These are phyloP conservation scores for Plutomurus gul DNA, from an alignment of 1,140 invertebrate species.

Conservation along the genomic window DNA sequence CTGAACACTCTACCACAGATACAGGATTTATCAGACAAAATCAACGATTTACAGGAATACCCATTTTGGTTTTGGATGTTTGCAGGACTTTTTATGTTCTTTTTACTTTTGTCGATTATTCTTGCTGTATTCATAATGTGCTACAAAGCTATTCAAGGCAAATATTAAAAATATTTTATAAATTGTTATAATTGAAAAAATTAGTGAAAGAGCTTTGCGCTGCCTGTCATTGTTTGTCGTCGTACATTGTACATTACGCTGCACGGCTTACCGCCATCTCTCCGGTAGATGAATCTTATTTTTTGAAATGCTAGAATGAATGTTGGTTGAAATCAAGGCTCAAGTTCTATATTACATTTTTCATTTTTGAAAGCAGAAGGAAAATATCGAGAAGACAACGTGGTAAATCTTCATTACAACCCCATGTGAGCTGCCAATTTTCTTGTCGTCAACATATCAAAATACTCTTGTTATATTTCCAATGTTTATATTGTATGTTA, in stretches of 20 bases:
- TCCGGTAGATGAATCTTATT: background rate
- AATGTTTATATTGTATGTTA: no score
- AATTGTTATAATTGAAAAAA: background rate
- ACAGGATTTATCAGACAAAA: background rate
- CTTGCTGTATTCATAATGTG: constrained; percentile 32
- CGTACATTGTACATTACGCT: background rate
- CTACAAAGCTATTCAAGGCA: constrained; percentile 10
- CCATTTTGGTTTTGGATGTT: constrained; percentile 42
- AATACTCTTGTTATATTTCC: no score
- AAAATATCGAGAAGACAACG: constrained; percentile 5
- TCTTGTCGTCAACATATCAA: background rate
- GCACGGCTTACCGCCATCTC: background rate
- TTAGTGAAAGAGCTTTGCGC: background rate
- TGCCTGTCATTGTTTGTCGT: background rate
- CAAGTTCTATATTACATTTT: background rate
- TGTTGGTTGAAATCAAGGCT: background rate
- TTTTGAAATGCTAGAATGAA: background rate
- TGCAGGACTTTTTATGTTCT: constrained; percentile 14
- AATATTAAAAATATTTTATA: constrained; percentile 15
- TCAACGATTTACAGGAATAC: constrained; percentile 35
- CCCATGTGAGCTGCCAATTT: background rate
- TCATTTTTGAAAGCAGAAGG: background rate
- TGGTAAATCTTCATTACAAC: background rate
- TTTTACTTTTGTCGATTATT: constrained; percentile 27
- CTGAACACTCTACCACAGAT: constrained; percentile 31